Base-by-base conservation (phyloP, 2,888 invertebrate species). In the Ophioninae sp. region DNA sequence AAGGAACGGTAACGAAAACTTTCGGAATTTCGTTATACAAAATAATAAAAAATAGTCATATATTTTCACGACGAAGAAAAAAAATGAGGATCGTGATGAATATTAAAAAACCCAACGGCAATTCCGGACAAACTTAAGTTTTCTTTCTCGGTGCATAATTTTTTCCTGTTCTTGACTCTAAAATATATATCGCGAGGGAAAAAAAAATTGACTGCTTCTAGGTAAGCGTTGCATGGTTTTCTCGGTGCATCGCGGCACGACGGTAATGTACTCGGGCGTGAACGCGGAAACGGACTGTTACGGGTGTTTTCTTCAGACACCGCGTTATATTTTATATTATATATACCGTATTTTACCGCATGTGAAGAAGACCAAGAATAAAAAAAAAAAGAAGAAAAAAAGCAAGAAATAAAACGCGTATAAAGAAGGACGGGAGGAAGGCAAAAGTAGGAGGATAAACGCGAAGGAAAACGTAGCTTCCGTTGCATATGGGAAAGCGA, bases 241-340 rank as follows among this genome's bases (percentile, higher is more conserved):
- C 51, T 82, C 82, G 71, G 73, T 67, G 78, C 77, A 69, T 71
- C 79, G 58, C 79, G 79, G 81, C 64, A 83, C 77, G 82, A 65
- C 78, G 83, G 82, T 87, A 86, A 86, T 83, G 85, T 87, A 86
- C 87, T 86, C 87, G 87, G 85, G 86, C 87, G 87, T 87, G 86
- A 87, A 88, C 86, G 86, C 88, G 88, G 88, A 88, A 88, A 88
- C 86, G 85, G 78, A 83, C 82, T 83, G 82, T 83, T 86, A 85
- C 78, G 83, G 78, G 83, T 83, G 82, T 83, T 85, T 85, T 85
- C 79, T 82, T 76, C 59, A 83, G 68, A 81, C 83, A 75, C 77
- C 59, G 82, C 73, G 59, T 74, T 74, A 51, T 80, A 79, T 63
- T 59, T 58, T 71, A 59, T 51, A 61, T 59, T 22, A 64, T 74